Base-by-base conservation (phyloP, 2,888 invertebrate genomes). In the Nomada goodeniana region DNA sequence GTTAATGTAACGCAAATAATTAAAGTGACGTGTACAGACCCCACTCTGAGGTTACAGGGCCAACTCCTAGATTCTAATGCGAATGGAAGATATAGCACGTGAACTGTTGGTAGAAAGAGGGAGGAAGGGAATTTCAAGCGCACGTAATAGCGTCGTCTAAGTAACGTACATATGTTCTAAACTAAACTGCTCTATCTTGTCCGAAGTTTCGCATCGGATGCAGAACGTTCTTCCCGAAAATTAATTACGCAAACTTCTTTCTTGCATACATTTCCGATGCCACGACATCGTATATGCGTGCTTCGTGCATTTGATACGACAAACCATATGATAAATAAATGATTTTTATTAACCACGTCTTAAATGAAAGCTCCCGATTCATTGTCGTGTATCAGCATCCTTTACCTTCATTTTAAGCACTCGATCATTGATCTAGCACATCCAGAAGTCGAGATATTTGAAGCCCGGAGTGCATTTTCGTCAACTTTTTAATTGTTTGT, bases 1-100 rank as follows among this genome's bases (percentile, higher is more conserved):
- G 79, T 79, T 86, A 82, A 86, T 85, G 88, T 83, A 86, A 86
- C 85, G 85, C 70, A 83, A 88, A 88, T 86, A 88, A 88, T 88
- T 88, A 86, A 86, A 86, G 86, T 83, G 86, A 85, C 86, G 82
- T 44, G 82, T 86, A 79, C 84, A 83, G 83, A 61, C 71, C 67
- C 74, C 79, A 50, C 50, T 77, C 61, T 47, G 55, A 79, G 67
- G 70, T 81, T 73, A 74, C 72, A 63, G 68, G 69, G 77, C 76
- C 81, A 85, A 81, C 80, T 88, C 77, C 59, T 50, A 72, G 82
- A 68, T 73, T 44, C 77, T 80, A 78, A 87, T 82, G 76, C 65
- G 82, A 70, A 70, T 68, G 80, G 76, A 80, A 83, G 75, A 68
- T 72, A 52, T 76, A 84, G 60, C 69, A 42, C 42, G 70, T 44